Conservation (phyloP, 2,888 invertebrate genomes). For the Pegoplata infirma region DNA sequence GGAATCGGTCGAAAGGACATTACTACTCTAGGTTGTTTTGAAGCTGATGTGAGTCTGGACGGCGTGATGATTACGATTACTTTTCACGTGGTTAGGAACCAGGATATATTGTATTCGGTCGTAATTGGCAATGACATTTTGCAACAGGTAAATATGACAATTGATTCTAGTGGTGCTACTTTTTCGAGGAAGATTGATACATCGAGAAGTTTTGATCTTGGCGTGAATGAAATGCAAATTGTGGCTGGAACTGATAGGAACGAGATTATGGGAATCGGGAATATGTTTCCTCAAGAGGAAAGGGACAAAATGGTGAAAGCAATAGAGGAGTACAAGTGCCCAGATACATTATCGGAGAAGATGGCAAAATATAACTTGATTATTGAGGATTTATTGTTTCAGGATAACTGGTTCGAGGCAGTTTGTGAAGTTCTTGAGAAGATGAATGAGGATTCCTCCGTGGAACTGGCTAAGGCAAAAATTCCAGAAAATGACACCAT, state of each 20-base stretch:
- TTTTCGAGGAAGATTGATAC: neutral
- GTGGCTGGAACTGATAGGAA: neutral
- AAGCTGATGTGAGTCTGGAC: conserved; percentile 6
- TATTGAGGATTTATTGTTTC: too few relatives aligned
- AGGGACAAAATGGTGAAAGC: neutral
- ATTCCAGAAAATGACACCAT: too few relatives aligned
- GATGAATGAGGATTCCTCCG: too few relatives aligned
- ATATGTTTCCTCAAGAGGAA: neutral
- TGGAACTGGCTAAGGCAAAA: too few relatives aligned
- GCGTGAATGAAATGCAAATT: neutral
- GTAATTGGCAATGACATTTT: conserved; percentile 34
- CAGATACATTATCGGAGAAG: too few relatives aligned
- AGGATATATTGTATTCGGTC: conserved; percentile 11
- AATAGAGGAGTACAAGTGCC: too few relatives aligned
- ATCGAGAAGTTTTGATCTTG: neutral
- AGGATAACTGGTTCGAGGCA: too few relatives aligned
- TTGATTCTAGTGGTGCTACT: neutral
- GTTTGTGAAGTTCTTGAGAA: too few relatives aligned
- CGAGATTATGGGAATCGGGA: neutral
- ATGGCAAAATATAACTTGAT: too few relatives aligned
- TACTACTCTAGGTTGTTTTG: conserved; percentile 33
- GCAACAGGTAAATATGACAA: neutral
- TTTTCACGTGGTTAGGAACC: conserved; percentile 25
- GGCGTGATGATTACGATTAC: neutral
- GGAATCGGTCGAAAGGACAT: conserved; percentile 39